phyloP scores from a whole-genome alignment of 2,888 invertebrate species.

The Sepioteuthis lessoniana region DNA sequence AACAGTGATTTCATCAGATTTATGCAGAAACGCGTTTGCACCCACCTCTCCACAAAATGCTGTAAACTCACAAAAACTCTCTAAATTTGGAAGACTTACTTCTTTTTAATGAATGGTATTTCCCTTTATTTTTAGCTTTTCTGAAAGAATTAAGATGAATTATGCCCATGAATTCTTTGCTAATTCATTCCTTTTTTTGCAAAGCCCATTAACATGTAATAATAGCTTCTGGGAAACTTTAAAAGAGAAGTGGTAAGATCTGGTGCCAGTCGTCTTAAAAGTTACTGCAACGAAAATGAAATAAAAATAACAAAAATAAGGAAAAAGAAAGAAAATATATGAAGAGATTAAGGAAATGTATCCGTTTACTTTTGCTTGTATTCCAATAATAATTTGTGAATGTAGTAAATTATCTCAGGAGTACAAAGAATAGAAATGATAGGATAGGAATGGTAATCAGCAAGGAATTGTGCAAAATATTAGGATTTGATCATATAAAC shows the following conservation, averaged over 20 bases:
- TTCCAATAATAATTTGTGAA: too few relatives aligned
- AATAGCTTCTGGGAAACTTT: not conserved
- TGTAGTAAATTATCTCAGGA: too few relatives aligned
- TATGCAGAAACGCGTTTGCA: not conserved
- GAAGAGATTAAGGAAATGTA: too few relatives aligned
- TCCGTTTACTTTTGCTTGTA: too few relatives aligned
- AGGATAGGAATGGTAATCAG: too few relatives aligned
- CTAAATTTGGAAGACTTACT: not conserved
- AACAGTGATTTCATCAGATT: not conserved
- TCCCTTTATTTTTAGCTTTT: not conserved
- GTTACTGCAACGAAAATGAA: not conserved
- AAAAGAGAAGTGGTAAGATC: not conserved
- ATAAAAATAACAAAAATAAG: not conserved
- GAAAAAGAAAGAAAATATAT: too few relatives aligned
- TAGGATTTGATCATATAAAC: too few relatives aligned
- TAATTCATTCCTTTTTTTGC: not conserved
- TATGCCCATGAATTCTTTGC: not conserved
- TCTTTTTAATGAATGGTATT: not conserved
- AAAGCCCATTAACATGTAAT: not conserved
- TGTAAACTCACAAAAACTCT: not conserved
- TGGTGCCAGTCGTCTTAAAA: not conserved
- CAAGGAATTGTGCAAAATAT: too few relatives aligned
- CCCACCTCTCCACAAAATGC: not conserved
- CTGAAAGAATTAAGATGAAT: not conserved
- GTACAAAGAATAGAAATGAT: too few relatives aligned